These are phyloP conservation scores for Peromyscus nudipes DNA, from an alignment of 2,797 vertebrate genomes.

Conservation along the genomic window DNA sequence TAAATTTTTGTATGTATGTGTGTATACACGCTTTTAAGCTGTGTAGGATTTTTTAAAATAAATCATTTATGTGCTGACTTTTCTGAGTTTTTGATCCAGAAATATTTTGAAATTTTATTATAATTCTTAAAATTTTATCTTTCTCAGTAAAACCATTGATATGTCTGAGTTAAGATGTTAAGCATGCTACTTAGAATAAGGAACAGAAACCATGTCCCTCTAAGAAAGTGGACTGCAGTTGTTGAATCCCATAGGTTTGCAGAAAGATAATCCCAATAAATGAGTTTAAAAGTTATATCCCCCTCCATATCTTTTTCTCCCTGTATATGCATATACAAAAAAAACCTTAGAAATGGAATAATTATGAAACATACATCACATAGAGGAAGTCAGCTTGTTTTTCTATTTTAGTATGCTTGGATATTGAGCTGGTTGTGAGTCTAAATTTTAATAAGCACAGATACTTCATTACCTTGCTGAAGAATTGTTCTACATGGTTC, in stretches of 20 bases:
- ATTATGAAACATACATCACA: conserved; percentile 11
- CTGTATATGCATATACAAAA: background rate
- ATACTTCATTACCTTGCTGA: background rate
- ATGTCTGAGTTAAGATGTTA: conserved; percentile 20
- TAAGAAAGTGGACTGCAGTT: background rate
- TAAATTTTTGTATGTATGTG: background rate
- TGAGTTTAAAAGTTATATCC: background rate
- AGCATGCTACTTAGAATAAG: background rate
- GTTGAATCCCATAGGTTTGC: background rate
- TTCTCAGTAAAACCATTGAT: background rate
- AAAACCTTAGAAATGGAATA: background rate
- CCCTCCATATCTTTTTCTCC: background rate
- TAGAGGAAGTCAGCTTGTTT: background rate
- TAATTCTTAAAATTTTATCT: conserved; percentile 26
- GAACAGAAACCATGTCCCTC: background rate
- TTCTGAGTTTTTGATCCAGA: conserved; percentile 24
- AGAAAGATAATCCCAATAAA: conserved; percentile 21
- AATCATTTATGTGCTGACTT: background rate
- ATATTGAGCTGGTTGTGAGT: background rate
- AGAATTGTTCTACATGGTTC: background rate
- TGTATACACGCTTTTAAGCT: background rate
- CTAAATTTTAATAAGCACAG: background rate
- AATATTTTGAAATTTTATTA: conserved; percentile 3
- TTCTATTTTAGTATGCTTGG: conserved; percentile 10
- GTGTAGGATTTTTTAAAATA: conserved; percentile 42